Evolutionary conservation across 1,140 invertebrate species (phyloP).

Genomic region (Sminthurides bifidus): DNA sequence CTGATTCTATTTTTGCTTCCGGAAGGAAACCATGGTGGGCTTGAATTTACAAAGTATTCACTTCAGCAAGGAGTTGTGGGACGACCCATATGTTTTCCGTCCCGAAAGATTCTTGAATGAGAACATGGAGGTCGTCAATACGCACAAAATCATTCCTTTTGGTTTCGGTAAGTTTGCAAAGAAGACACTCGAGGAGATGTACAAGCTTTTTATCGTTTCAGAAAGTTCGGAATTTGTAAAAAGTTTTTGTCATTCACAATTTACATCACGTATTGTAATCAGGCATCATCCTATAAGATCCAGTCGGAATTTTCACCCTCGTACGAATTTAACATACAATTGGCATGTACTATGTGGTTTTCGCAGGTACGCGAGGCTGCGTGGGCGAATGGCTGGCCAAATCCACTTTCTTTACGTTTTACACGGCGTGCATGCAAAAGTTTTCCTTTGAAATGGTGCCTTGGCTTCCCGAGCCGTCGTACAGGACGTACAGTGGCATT

Average conservation of each 20-base stretch:
- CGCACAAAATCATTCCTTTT: constrained; percentile 18
- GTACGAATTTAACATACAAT: neutral
- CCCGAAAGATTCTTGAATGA: constrained; percentile 20
- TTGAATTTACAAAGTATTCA: constrained; percentile 17
- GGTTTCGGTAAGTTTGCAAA: constrained; percentile 14
- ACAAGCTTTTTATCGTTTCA: no score
- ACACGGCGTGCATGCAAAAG: neutral
- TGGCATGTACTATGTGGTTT: neutral
- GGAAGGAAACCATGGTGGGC: constrained; percentile 10
- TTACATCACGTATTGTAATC: no score
- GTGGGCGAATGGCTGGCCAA: constrained; percentile 62
- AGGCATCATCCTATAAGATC: no score
- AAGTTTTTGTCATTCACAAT: neutral
- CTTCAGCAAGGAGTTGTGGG: constrained; percentile 13
- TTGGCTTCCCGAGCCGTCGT: neutral
- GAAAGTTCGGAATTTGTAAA: no score
- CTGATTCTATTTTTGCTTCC: neutral
- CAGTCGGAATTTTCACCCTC: no score
- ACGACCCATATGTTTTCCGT: constrained; percentile 14
- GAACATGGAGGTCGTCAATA: constrained; percentile 11
- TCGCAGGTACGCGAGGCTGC: constrained; percentile 61
- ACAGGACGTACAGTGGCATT: constrained; percentile 1
- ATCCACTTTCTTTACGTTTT: neutral
- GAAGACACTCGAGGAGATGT: no score
- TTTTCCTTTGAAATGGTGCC: neutral